These are phyloP conservation scores for Chironomus tentans DNA, from an alignment of 2,888 invertebrate genomes.

Conservation along the genomic window DNA sequence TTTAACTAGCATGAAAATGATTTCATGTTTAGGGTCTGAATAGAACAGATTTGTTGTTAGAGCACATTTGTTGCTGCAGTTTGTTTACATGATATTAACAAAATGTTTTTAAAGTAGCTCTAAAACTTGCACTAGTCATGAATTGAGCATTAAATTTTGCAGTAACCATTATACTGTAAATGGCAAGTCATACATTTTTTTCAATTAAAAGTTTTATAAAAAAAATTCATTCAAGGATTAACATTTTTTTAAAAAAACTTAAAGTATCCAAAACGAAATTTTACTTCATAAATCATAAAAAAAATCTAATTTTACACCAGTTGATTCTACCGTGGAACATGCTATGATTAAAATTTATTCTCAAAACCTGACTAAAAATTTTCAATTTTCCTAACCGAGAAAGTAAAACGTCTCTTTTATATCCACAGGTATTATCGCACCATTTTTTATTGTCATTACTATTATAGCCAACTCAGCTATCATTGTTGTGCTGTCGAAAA, in stretches of 20 bases:
- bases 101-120: not conserved
- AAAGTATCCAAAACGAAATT: too few relatives aligned
- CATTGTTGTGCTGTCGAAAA: constrained; percentile 77
- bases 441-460: constrained; percentile 75
- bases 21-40: not conserved
- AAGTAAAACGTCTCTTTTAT: constrained; percentile 36
- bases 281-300: too few relatives aligned
- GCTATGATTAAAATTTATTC: not conserved
- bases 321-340: not conserved
- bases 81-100: not conserved
- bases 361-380: not conserved
- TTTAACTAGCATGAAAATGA: not conserved
- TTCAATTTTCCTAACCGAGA: not conserved
- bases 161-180: too few relatives aligned
- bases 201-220: too few relatives aligned
- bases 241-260: too few relatives aligned
- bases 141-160: too few relatives aligned
- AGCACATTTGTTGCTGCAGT: not conserved
- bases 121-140: too few relatives aligned
- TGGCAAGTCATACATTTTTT: too few relatives aligned
- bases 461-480: constrained; percentile 86
- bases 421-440: constrained; percentile 48
- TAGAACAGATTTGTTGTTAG: not conserved
- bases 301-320: too few relatives aligned
- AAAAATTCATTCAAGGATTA: too few relatives aligned